Base-by-base conservation (phyloP, 2,113 vertebrate species). In the Neotoma lepida region DNA sequence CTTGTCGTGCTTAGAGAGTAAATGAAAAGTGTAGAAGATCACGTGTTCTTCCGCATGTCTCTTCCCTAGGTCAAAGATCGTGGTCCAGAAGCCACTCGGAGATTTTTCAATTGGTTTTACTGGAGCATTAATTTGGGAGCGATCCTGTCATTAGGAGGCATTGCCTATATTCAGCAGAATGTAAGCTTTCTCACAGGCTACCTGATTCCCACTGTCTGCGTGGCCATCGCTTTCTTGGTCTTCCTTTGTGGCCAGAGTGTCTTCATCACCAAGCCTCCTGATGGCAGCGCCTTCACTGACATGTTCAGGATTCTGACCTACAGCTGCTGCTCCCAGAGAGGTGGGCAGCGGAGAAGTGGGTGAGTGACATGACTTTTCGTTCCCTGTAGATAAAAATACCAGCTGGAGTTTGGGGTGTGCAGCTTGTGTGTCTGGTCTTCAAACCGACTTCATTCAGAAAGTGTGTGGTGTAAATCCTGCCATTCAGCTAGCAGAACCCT, bases 21-120 rank as follows among this genome's bases (percentile, higher is more conserved):
- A 49, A 28, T 18, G 9, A 81, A 15, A 63, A 39, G 4, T 73
- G 6, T 39, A 41, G 26, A 61, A 9, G 17, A 9, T 26, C 26
- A 33, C 4, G 3, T 0, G 0, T 41, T 71, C 74, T 54, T 46
- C 93, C 70, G 4, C 30, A 9, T 56, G 9, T 58, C 24, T 81
- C 76, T 86, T 96, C 76, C 82, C 4, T 92, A 99, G 99, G 99
- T 99, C 56, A 99, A 99, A 98, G 99, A 99, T 95, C 97, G 98
- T 73, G 99, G 99, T n/a, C 99, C 99, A 0, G 99, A 99, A 97
- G 99, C 99, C 87, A 99, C 99, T 0, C 98, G 99, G 4, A 98
- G 99, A 64, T 99, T 99, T 98, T 99, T 99, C 96, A 99, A 99
- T 97, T 99, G 99, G 99, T 99, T 99, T 98, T 99, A 99, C 89